phyloP scores from a whole-genome alignment of 1,140 invertebrate species.

The Pomacea maculata region DNA sequence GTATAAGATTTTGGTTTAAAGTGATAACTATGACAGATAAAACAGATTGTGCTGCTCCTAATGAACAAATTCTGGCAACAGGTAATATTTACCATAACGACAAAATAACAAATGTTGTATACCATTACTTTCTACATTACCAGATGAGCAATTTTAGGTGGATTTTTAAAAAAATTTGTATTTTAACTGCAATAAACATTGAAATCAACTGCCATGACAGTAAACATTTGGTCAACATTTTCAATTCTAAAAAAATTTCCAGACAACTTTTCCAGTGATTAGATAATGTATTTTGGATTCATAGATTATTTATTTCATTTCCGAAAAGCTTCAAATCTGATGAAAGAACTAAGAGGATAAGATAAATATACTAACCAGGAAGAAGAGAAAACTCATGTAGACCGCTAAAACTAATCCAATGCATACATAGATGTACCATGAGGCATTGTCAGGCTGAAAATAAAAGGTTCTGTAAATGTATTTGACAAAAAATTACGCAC shows the following conservation, averaged over 20 bases:
- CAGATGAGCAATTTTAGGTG: no score
- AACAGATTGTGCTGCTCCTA: no score
- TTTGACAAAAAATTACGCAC: neutral
- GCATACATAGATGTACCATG: slow-evolving; percentile 46
- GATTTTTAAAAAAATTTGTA: neutral
- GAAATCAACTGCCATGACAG: neutral
- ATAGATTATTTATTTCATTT: no score
- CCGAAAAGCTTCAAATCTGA: no score
- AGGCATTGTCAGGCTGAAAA: slow-evolving; percentile 32
- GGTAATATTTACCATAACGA: no score
- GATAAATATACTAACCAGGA: slow-evolving; percentile 40
- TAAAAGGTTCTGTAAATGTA: neutral
- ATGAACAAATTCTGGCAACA: no score
- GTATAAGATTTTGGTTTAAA: no score
- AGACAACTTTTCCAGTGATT: no score
- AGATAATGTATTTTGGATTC: neutral
- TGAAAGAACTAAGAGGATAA: no score
- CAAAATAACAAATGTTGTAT: no score
- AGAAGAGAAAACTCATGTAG: slow-evolving; percentile 41
- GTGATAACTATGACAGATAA: no score
- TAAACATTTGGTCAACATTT: neutral
- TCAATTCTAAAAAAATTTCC: neutral
- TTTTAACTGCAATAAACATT: neutral
- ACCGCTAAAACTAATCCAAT: slow-evolving; percentile 28
- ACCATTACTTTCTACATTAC: no score